Percentiles rank a stretch among this genome's conserved stretches.
Conservation (phyloP, 2,113 vertebrate species). For the Eudyptes chrysolophus region DNA sequence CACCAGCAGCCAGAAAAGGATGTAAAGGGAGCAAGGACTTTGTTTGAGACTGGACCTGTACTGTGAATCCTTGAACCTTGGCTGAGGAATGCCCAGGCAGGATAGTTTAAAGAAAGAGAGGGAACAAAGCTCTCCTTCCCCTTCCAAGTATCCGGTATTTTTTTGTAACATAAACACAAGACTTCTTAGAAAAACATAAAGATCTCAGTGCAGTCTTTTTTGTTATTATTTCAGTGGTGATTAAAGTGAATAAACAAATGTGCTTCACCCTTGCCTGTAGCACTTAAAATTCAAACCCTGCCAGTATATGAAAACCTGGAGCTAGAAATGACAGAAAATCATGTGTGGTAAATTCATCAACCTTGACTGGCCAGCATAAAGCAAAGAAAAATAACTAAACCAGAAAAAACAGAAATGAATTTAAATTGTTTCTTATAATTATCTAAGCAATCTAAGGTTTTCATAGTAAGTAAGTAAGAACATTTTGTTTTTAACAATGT, state of each 20-base stretch:
- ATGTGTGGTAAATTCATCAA: neutral
- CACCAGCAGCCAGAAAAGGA: neutral
- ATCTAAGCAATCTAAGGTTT: neutral
- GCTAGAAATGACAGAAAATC: neutral
- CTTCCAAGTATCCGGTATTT: neutral
- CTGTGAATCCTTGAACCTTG: neutral
- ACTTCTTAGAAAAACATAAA: neutral
- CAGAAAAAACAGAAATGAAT: neutral
- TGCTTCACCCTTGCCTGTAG: neutral
- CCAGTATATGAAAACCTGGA: neutral
- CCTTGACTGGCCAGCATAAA: neutral
- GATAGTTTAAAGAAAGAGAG: neutral
- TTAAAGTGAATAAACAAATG: constrained; percentile 17
- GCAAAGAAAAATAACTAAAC: neutral
- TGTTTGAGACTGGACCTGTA: neutral
- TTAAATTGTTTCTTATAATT: neutral
- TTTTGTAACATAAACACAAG: neutral
- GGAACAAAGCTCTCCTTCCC: neutral
- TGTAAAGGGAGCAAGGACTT: neutral
- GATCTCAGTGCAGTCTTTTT: neutral
- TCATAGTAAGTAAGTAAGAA: neutral
- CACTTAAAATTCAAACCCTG: neutral
- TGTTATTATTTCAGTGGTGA: neutral
- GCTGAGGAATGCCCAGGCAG: neutral
- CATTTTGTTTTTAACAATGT: neutral